Evolutionary conservation across 2,113 vertebrate genomes (phyloP), one percentile per base, ranked within the genome.

Genomic region (Suricata suricatta): DNA sequence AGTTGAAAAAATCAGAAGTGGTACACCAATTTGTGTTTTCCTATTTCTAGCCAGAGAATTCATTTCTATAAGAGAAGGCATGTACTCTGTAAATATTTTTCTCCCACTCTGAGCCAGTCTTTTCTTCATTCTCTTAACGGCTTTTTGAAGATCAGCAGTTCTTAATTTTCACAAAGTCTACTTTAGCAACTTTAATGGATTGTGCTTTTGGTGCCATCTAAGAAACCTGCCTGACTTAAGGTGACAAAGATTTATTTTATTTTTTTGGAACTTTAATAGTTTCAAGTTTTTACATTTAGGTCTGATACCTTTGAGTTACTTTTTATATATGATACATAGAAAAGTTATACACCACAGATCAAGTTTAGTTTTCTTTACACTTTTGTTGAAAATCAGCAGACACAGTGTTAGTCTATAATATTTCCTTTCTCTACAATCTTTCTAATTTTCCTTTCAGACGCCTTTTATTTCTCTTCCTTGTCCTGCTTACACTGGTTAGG

Each of bases 381-480:
- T 35, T 82, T 63, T 90, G 33, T 57, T 38, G 33, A 93, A 77
- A 77, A 79, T 90, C 69, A 33, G 41, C 33, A 77, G 74, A 64
- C n/a, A 76, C 17, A 12, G 11, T 35, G 11, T 68, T 47, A 29
- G 38, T 60, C 47, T 76, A 3, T 38, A 81, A 91, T 86, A 83
- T 83, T 95, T 91, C 81, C 41, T 90, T 94, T 60, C 38, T 88
- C 84, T 66, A 38, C 44, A 72, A 12, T 84, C 88, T 96, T 93
- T 21, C 23, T 54, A 64, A 3, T 93, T 90, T 89, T 84, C 19
- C 85, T 69, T 94, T 90, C 52, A 52, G 76, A 13, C 87, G 60
- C 74, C 69, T 92, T 79, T 77, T 79, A 8, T 84, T 74, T 86
- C 29, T 88, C 77, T 93, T 35, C 72, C 35, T 68, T 93, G 38